Percentiles rank a stretch among this genome's conserved stretches.
Conservation (phyloP, 2,797 vertebrate species). For the Sphenopsis melanotis region DNA sequence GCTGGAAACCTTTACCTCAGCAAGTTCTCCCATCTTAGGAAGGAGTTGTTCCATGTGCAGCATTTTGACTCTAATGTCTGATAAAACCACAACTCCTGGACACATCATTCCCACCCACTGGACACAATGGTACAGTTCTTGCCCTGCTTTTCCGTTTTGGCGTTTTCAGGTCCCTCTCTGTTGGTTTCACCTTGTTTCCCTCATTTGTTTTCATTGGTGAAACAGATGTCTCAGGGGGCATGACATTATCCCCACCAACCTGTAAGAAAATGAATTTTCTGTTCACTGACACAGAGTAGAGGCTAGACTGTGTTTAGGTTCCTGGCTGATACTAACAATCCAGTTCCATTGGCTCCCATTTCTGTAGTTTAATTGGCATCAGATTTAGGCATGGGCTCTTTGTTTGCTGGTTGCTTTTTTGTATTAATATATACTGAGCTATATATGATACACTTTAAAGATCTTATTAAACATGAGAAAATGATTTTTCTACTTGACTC, state of each 20-base stretch:
- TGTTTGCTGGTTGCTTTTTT: not conserved
- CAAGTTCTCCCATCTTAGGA: not conserved
- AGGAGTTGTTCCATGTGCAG: not conserved
- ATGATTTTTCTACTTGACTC: not conserved
- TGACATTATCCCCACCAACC: not conserved
- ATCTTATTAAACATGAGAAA: not conserved
- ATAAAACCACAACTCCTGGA: not conserved
- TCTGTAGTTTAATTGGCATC: not conserved
- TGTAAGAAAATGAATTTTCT: not conserved
- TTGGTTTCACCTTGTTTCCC: not conserved
- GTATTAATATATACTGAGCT: not conserved
- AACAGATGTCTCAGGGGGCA: not conserved
- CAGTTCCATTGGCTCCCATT: not conserved
- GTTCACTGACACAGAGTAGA: rapidly evolving
- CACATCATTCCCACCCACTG: not conserved
- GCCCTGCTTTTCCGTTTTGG: not conserved
- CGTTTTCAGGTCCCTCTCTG: not conserved
- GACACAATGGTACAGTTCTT: not conserved
- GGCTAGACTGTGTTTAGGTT: not conserved
- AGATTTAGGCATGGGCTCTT: not conserved
- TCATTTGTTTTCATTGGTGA: not conserved
- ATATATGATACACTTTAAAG: not conserved
- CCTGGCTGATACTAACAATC: not conserved
- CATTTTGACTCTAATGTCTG: not conserved
- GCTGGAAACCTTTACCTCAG: not conserved